Evolutionary conservation across 2,888 invertebrate genomes (phyloP), one percentile per base, ranked within the genome.

Genomic region (Crocallis elinguaria): DNA sequence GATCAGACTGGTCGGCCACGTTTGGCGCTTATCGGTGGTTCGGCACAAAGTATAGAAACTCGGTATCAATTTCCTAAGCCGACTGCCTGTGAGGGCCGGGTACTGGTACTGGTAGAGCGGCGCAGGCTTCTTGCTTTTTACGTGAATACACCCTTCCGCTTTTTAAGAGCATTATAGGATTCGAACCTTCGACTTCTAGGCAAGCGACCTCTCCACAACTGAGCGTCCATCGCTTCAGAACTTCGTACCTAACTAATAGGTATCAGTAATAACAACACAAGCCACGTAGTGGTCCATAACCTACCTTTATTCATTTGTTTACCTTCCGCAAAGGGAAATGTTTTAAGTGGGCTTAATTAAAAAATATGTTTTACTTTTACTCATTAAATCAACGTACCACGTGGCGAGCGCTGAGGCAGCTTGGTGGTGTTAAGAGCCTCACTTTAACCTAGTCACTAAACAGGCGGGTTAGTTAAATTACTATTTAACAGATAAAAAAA

Each of bases 381-480:
- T 71, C 70, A 75, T 77, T 76, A 73, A 73, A 69, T 72, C 64
- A 67, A 70, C 43, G 51, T 61, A 36, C 60, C 58, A 60, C 56
- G 63, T 60, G 65, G 66, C 54, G 52, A 59, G 63, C 57, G 46
- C 57, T 33, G 57, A 60, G 63, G 61, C 60, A 62, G 59, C 49
- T 57, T 49, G 60, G 63, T 60, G 57, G 56, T 57, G 63, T 57
- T 69, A 67, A 73, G 69, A 71, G 59, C 59, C 57, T 58, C 56
- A 67, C 69, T 70, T 71, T 63, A 58, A 57, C 49, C 39, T 45
- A 55, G 39, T 59, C 55, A 55, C 52, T 54, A 60, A 68, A 58
- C 25, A 49, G 23, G 64, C 64, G 66, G 33, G 21, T 39, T 43
- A 29, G 33, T 29, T 29, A 16, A 39, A 37, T 45, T 17, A 11